Conservation (phyloP, 2,113 vertebrate genomes). For the Poeciliopsis occidentalis region DNA sequence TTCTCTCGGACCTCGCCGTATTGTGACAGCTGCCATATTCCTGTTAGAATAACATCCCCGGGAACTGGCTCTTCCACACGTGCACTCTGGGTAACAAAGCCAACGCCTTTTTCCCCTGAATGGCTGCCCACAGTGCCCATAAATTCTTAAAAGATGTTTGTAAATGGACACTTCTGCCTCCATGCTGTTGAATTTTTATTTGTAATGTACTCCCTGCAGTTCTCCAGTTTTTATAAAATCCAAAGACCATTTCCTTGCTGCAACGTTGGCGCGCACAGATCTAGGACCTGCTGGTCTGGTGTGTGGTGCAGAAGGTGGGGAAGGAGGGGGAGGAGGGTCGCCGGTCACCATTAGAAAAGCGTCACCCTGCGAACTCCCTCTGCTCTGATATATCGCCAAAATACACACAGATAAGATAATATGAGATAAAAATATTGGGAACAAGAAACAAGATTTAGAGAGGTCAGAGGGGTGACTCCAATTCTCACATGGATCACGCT, state of each 20-base stretch:
- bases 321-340: slow-evolving; percentile 4
- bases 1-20: slow-evolving; percentile 56
- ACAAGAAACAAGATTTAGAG: slow-evolving; percentile 27
- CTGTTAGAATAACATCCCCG: slow-evolving; percentile 81
- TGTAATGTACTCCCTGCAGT: slow-evolving; percentile 36
- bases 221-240: slow-evolving; percentile 67
- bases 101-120: slow-evolving; percentile 66
- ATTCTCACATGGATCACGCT: slow-evolving; percentile 32
- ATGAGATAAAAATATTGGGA: slow-evolving; percentile 19
- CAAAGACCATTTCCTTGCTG: slow-evolving; percentile 49
- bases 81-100: slow-evolving; percentile 52
- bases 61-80: slow-evolving; percentile 79
- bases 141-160: slow-evolving; percentile 22
- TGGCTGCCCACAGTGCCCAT: slow-evolving; percentile 17
- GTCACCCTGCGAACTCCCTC: slow-evolving; percentile 55
- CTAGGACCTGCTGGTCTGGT: slow-evolving; percentile 45
- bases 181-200: neutral
- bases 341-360: slow-evolving; percentile 66
- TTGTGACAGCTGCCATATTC: slow-evolving; percentile 81
- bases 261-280: slow-evolving; percentile 43
- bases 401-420: slow-evolving; percentile 66
- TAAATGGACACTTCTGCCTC: slow-evolving; percentile 21
- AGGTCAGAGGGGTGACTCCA: slow-evolving; percentile 18
- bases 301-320: neutral
- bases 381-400: slow-evolving; percentile 69